These are phyloP conservation scores for Orthonychiurus folsomi DNA, from an alignment of 2,888 invertebrate genomes.

Conservation along the genomic window DNA sequence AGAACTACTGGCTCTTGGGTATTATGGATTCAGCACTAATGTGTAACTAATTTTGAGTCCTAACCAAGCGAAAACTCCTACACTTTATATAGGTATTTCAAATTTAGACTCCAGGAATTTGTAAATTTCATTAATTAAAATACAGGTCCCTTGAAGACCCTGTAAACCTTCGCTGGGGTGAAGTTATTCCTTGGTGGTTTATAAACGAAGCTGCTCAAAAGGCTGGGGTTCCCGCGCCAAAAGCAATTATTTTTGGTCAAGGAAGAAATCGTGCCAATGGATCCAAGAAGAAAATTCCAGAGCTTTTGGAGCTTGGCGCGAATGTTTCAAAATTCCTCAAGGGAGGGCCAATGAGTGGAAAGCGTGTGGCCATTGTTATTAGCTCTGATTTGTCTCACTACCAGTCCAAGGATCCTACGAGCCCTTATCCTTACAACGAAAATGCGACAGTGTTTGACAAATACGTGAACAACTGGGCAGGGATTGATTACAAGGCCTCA, in stretches of 20 bases:
- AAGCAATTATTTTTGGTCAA: slow-evolving; percentile 22
- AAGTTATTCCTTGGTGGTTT: slow-evolving; percentile 31
- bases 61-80: too few species aligned
- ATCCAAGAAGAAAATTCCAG: slow-evolving; percentile 5
- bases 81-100: too few species aligned
- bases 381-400: slow-evolving; percentile 29
- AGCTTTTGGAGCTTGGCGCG: slow-evolving; percentile 16
- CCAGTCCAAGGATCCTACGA: slow-evolving; percentile 22
- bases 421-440: slow-evolving; percentile 17
- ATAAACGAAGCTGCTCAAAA: slow-evolving; percentile 21
- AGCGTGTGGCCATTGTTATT: slow-evolving; percentile 23
- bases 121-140: background rate
- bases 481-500: slow-evolving; percentile 4
- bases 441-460: slow-evolving; percentile 13
- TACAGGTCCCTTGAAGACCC: slow-evolving; percentile 3
- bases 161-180: slow-evolving; percentile 26
- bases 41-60: background rate
- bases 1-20: slow-evolving; percentile 9
- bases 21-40: background rate
- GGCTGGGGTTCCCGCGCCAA: slow-evolving; percentile 13
- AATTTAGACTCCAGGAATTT: too few species aligned
- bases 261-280: background rate
- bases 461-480: slow-evolving; percentile 20
- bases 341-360: slow-evolving; percentile 10
- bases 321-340: slow-evolving; percentile 15